phyloP scores from a whole-genome alignment of 2,797 vertebrate species.

The Darevskia mixta region DNA sequence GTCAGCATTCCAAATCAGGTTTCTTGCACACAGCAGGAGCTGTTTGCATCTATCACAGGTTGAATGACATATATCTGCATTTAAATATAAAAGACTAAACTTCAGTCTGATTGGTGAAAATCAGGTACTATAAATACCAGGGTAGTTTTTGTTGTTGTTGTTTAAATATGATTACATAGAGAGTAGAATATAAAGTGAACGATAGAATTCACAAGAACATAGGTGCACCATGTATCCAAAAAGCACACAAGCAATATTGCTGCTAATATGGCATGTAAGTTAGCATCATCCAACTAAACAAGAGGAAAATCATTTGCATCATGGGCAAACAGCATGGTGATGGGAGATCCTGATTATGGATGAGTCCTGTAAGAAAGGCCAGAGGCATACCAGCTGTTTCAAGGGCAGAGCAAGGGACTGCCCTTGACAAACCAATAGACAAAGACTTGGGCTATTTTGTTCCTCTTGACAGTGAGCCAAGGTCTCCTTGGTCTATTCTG shows the following conservation, averaged over 20 bases:
- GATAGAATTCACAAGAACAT: neutral
- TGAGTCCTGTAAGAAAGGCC: slow-evolving; percentile 48
- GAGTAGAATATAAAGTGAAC: slow-evolving; percentile 19
- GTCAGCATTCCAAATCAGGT: neutral
- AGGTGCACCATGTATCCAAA: slow-evolving; percentile 17
- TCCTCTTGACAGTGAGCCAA: slow-evolving; percentile 67
- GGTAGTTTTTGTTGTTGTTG: neutral
- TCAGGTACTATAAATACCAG: slow-evolving; percentile 16
- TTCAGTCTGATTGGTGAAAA: neutral
- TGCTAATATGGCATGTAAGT: neutral
- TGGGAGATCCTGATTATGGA: neutral
- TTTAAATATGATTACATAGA: neutral
- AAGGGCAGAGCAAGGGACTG: slow-evolving; percentile 63
- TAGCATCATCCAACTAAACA: slow-evolving; percentile 2
- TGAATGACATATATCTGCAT: neutral
- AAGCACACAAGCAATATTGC: slow-evolving; percentile 33
- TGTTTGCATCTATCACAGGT: neutral
- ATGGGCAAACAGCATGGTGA: neutral
- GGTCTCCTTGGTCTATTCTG: slow-evolving; percentile 42
- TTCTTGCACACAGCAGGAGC: neutral
- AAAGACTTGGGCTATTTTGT: slow-evolving; percentile 70
- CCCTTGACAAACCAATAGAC: slow-evolving; percentile 61
- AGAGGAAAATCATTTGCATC: neutral
- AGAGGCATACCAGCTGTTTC: slow-evolving; percentile 70
- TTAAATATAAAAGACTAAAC: neutral